Conservation (phyloP, 2,113 vertebrate species). For the Corydoras maculifer region DNA sequence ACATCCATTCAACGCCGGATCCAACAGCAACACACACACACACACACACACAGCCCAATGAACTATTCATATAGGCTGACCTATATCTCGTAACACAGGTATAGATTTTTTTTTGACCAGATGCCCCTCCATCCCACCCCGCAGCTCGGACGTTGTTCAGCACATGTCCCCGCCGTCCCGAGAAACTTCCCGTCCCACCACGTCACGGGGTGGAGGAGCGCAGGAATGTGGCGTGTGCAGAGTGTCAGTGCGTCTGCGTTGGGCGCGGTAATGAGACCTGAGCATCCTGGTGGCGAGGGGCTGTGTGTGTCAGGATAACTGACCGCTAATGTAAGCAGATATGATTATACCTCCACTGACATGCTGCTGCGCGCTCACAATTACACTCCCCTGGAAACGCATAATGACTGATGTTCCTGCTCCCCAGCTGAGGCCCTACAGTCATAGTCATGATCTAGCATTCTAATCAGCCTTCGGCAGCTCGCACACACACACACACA, state of each 20-base stretch:
- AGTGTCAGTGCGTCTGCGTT: slow-evolving; percentile 49
- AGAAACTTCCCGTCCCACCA: too few relatives aligned
- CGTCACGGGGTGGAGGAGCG: background rate
- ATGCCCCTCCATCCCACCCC: too few relatives aligned
- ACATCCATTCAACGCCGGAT: too few relatives aligned
- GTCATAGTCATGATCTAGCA: slow-evolving; percentile 67
- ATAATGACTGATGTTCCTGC: slow-evolving; percentile 72
- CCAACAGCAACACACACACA: too few relatives aligned
- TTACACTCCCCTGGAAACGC: slow-evolving; percentile 58
- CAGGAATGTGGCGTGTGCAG: slow-evolving; percentile 2
- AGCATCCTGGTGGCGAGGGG: slow-evolving; percentile 53
- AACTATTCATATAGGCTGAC: too few relatives aligned
- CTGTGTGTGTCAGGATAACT: slow-evolving; percentile 48
- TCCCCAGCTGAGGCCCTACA: slow-evolving; percentile 66
- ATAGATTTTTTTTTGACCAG: too few relatives aligned
- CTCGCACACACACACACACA: slow-evolving; percentile 22
- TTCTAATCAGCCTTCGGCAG: slow-evolving; percentile 69
- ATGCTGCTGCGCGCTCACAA: slow-evolving; percentile 56
- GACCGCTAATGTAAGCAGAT: slow-evolving; percentile 69
- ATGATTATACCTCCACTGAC: slow-evolving; percentile 69
- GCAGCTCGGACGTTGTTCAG: too few relatives aligned
- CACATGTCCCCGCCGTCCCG: too few relatives aligned
- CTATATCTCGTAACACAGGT: too few relatives aligned
- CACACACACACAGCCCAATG: too few relatives aligned
- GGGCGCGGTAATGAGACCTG: slow-evolving; percentile 61